Base-by-base conservation (phyloP, 2,113 vertebrate species). In the Cyphomyrus plagiostoma region DNA sequence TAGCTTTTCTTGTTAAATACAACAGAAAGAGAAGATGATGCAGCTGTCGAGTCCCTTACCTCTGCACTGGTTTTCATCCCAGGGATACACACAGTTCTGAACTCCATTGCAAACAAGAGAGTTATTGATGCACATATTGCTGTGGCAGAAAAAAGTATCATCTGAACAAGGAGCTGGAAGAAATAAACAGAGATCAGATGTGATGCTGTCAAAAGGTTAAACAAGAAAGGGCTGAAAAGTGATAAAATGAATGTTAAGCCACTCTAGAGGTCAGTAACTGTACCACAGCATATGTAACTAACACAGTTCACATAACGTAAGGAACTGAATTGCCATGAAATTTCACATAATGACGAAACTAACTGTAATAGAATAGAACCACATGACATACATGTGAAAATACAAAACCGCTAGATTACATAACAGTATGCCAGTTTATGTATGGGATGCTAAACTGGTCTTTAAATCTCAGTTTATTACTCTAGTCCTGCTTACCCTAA, bases 51-150 rank as follows among this genome's bases (percentile, higher is more conserved):
- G 62, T 35, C 80, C 91, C 93, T 97, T 92, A 99, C 98, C 98
- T 97, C 96, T 97, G 93, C 98, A 99, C 91, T 99, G 98, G 91
- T 99, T 99, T 94, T 99, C 98, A 92, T 99, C 98, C 98, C 98
- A 99, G 6, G 98, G 98, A 92, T 99, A 99, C 19, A 99, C 98
- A 88, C 98, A 99, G 96, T 99, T 99, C 91, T 99, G 98, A 89
- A 99, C 94, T 4, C 98, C 98, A 80, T 99, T 99, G 94, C 98
- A 99, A 92, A 99, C 98, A 92, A 99, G 95, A 70, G 98, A 98
- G 95, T 97, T 98, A 93, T 99, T 99, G 95, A 99, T 99, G 93
- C 98, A 99, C 98, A 99, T 99, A 96, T 98, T 99, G 95, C 98
- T 99, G 93, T 99, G 98, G 95, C 98, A 99, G 95, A 99, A 99